Evolutionary conservation across 2,797 vertebrate genomes (phyloP), one percentile per base, ranked within the genome.

Genomic region (Gadopsis bispinosus): DNA sequence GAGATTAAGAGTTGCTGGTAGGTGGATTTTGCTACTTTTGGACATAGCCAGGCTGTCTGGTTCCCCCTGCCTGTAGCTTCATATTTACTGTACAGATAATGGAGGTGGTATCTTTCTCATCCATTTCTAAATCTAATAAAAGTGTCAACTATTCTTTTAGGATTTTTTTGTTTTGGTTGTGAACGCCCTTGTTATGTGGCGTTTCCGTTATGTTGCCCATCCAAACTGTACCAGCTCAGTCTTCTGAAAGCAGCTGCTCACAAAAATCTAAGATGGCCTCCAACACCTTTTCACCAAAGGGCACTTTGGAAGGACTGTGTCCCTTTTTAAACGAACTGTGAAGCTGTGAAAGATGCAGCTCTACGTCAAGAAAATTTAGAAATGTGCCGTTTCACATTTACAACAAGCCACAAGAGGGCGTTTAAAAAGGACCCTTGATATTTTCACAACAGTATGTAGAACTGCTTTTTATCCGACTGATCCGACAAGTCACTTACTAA

Each of bases 171-270:
- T 29, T 37, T 11, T 22, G 33, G 43, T 60, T 43, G 14, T 10
- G 7, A 26, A 26, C 26, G 26, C 26, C 26, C 26, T 26, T 26
- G 26, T 35, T 35, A 66, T 60, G 69, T 53, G 54, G 35, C 19
- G 26, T 59, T 26, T 22, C 19, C 45, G 58, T 48, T 56, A 45
- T 56, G 56, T 51, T 48, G 69, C 62, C 63, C 58, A 13, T 51
- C 7, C 45, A 50, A 4, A 68, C 26, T 43, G 59, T 39, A 75
- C 51, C 31, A 14, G 11, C 26, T 72, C 53, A 61, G 54, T 43
- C 67, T 35, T 67, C 66, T 64, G 60, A 61, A 41, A 60, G 59
- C 76, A 83, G 77, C 55, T 84, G 65, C 68, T 69, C 43, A 77
- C 62, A 84, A 71, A 58, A 51, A 74, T 29, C 22, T 37, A 50